A percentile compares a stretch with the other conserved stretches of the same genome.
Conservation (phyloP, 2,113 vertebrate species). For the Aptenodytes patagonicus region DNA sequence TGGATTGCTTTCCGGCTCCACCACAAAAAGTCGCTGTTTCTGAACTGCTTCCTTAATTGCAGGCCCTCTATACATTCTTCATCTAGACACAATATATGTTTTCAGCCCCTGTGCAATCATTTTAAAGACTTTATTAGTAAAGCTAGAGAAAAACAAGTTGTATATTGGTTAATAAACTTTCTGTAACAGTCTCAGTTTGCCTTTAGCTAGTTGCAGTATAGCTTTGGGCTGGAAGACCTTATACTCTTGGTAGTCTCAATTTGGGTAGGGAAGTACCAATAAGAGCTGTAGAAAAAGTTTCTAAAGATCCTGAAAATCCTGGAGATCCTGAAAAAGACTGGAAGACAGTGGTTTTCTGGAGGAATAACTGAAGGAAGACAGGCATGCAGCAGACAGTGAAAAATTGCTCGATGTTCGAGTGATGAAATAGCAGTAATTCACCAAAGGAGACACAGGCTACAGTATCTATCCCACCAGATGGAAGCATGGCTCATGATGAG, state of each 20-base stretch:
- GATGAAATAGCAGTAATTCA: background rate
- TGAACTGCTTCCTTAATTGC: background rate
- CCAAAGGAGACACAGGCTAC: background rate
- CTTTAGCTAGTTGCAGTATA: background rate
- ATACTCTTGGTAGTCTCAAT: background rate
- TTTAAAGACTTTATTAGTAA: background rate
- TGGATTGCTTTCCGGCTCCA: background rate
- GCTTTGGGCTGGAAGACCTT: background rate
- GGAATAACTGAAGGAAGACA: background rate
- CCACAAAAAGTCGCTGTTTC: background rate
- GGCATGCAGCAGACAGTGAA: background rate
- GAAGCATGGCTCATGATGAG: background rate
- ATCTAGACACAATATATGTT: background rate
- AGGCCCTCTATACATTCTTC: background rate
- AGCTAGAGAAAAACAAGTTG: background rate
- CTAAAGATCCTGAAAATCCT: background rate
- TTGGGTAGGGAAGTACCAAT: background rate
- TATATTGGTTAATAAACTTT: background rate
- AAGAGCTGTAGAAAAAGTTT: background rate
- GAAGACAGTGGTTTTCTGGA: background rate
- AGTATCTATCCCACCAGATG: background rate
- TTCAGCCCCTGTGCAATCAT: background rate
- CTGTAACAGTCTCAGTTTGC: background rate
- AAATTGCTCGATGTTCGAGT: background rate
- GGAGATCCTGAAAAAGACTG: background rate